Evolutionary conservation across 2,113 vertebrate genomes (phyloP), one percentile per base, ranked within the genome.

Genomic region (Cebidichthys violaceus): DNA sequence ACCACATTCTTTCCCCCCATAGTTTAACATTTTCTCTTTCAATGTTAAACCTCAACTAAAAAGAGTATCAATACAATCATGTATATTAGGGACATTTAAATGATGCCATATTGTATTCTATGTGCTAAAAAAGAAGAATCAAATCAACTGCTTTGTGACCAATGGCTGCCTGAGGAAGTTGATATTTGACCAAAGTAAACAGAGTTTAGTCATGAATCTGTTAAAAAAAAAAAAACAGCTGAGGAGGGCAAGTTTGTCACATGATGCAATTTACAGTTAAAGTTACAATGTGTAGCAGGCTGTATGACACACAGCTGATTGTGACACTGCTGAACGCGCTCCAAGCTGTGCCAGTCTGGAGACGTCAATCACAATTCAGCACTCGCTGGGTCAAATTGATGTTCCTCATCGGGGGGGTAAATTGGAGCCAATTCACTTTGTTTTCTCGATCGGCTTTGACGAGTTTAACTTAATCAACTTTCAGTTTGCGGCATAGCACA

Each of bases 181-280:
- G 82, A 88, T 75, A 85, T 89, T 81, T 92, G 72, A 89, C 88
- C 86, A 62, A 15, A 50, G 54, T 67, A 29, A 85, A 85, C 62
- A 43, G 71, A 82, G 86, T 89, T 90, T 88, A 93, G 90, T 86
- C 79, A 93, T 90, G 78, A 91, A 94, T 87, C 75, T 81, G 68
- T 37, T 69, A 66, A 71, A 87, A 33, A 81, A 70, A 66, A 66
- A 71, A 87, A 33, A 81, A 70, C 76, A 81, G 85, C 72, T 68
- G 68, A 89, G 43, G 8, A 83, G 10, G 54, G 37, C 29, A 20
- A 52, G 54, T 33, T 24, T 47, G 72, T 89, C 86, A 86, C 74
- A 88, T 88, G 82, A 84, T 71, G 33, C 84, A 54, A 22, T 76
- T 74, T 20, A 85, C 13, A 55, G 18, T 22, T 22, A 20, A 18